phyloP scores from a whole-genome alignment of 2,888 invertebrate species.

The Arge pagana region DNA sequence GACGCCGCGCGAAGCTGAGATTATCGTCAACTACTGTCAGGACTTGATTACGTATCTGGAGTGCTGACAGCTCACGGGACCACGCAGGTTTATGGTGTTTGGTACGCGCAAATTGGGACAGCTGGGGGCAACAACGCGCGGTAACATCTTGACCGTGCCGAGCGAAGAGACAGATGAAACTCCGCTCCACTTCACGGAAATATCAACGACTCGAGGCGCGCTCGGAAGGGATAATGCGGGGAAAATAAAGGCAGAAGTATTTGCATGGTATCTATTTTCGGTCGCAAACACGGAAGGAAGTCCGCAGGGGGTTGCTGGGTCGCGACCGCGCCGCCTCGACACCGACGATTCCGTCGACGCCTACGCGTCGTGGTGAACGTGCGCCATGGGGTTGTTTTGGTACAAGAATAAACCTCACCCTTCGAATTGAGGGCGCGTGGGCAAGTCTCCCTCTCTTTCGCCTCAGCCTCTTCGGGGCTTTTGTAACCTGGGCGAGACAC shows the following conservation, averaged over 20 bases:
- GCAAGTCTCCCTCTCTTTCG: slow-evolving; percentile 20
- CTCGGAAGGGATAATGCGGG: slow-evolving; percentile 24
- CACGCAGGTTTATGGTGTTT: not conserved
- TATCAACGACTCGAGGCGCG: too few relatives aligned
- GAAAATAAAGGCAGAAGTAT: slow-evolving; percentile 28
- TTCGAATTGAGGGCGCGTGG: slow-evolving; percentile 18
- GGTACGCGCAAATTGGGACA: too few relatives aligned
- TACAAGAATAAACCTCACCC: slow-evolving; percentile 36
- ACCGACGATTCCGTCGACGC: slow-evolving; percentile 17
- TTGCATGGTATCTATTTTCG: slow-evolving; percentile 37
- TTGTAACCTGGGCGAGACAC: slow-evolving; percentile 17
- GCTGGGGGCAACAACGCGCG: too few relatives aligned
- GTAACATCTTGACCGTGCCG: too few relatives aligned
- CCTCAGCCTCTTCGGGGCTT: slow-evolving; percentile 22
- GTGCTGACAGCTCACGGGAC: slow-evolving; percentile 16
- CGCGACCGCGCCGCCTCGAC: slow-evolving; percentile 17
- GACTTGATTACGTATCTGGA: slow-evolving; percentile 19
- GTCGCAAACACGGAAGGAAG: slow-evolving; percentile 33
- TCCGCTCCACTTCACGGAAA: too few relatives aligned
- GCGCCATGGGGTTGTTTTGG: slow-evolving; percentile 38
- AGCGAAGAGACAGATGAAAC: too few relatives aligned
- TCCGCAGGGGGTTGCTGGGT: slow-evolving; percentile 33
- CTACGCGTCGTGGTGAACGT: slow-evolving; percentile 24
- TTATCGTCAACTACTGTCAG: slow-evolving; percentile 16
- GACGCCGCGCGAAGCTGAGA: slow-evolving; percentile 8